These are phyloP conservation scores for Meleagris gallopavo DNA, from an alignment of 2,113 vertebrate genomes.

Conservation along the genomic window DNA sequence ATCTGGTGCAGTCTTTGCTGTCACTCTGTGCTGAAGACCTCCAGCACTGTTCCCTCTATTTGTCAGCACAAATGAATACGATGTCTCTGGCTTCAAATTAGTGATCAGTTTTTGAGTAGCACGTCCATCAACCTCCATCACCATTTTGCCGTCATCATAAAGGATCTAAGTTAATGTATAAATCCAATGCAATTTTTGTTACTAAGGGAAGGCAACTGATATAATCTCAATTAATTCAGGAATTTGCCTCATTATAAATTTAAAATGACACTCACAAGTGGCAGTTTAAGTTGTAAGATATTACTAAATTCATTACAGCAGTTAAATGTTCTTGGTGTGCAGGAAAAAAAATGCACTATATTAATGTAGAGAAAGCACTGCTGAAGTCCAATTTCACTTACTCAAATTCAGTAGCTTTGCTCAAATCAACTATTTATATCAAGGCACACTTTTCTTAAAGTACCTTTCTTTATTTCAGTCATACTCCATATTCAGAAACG, in stretches of 20 bases:
- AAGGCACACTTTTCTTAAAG: not conserved
- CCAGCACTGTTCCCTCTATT: conserved; percentile 98
- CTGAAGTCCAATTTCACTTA: not conserved
- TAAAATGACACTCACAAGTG: not conserved
- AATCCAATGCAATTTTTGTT: not conserved
- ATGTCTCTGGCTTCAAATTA: conserved; percentile 95
- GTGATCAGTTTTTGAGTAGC: conserved; percentile 95
- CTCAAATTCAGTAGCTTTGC: not conserved
- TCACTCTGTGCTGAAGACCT: conserved; percentile 95
- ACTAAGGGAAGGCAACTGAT: not conserved
- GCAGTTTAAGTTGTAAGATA: not conserved
- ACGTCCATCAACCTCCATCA: conserved; percentile 95
- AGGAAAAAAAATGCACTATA: not conserved
- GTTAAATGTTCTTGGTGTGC: not conserved
- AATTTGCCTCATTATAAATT: not conserved
- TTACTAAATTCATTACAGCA: not conserved
- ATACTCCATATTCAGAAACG: not conserved
- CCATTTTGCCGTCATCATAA: conserved; percentile 97
- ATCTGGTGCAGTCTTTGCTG: conserved; percentile 93
- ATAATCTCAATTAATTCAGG: not conserved
- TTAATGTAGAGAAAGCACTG: not conserved
- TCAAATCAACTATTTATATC: not conserved
- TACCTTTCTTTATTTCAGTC: not conserved
- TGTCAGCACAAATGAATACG: conserved; percentile 96
- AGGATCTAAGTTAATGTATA: conserved; percentile 86